These are phyloP conservation scores for Drosophila aff. DNA, from an alignment of 1,140 invertebrate species.

Conservation along the genomic window DNA sequence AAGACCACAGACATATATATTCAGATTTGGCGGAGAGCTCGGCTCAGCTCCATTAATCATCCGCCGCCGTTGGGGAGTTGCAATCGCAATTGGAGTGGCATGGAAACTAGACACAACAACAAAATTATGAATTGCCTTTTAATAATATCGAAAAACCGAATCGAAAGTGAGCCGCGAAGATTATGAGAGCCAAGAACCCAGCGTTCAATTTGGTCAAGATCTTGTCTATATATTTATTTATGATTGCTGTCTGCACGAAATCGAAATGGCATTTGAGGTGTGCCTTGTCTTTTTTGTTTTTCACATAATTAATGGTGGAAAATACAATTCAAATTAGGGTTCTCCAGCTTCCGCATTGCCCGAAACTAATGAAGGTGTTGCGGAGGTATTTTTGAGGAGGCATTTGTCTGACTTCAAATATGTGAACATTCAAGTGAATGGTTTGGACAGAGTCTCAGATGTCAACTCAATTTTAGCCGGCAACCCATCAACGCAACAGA, in stretches of 20 bases:
- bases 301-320: slow-evolving; percentile 67
- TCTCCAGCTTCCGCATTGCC: slow-evolving; percentile 56
- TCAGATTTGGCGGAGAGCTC: slow-evolving; percentile 12
- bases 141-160: slow-evolving; percentile 61
- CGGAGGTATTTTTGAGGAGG: background rate
- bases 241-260: slow-evolving; percentile 56
- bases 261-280: slow-evolving; percentile 56
- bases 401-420: background rate
- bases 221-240: slow-evolving; percentile 38
- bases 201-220: slow-evolving; percentile 42
- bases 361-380: slow-evolving; percentile 31
- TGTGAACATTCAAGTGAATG: slow-evolving; percentile 23
- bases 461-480: slow-evolving; percentile 63
- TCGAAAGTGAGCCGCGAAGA: slow-evolving; percentile 58
- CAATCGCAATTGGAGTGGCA: slow-evolving; percentile 39
- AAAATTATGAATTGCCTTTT: slow-evolving; percentile 65
- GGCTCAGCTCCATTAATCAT: slow-evolving; percentile 66
- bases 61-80: slow-evolving; percentile 34
- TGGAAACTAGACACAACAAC: slow-evolving; percentile 19
- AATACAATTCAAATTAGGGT: slow-evolving; percentile 57
- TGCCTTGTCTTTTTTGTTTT: slow-evolving; percentile 47
- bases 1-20: background rate
- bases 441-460: slow-evolving; percentile 47
- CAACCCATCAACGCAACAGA: slow-evolving; percentile 58
- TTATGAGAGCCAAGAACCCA: slow-evolving; percentile 59